Evolutionary conservation across 2,113 vertebrate species (phyloP), one percentile per base, ranked within the genome.

Genomic region (Sylvilagus bachmani): DNA sequence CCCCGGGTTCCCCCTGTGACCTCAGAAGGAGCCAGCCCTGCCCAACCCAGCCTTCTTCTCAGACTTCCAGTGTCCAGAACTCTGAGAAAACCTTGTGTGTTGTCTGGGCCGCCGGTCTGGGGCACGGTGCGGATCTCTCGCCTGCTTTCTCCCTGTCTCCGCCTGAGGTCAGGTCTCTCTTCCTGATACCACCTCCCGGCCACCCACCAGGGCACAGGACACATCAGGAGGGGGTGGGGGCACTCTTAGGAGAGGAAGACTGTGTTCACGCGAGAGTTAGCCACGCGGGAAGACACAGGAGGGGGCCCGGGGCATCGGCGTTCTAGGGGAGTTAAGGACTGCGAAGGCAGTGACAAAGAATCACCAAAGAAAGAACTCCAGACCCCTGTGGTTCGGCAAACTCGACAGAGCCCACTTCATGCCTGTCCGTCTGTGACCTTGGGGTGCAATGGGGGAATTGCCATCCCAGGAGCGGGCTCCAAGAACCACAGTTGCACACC

Each of bases 21-120:
- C 21, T 71, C 66, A 12, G 13, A 22, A 44, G 22, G 53, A 29
- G 6, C 55, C 33, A 17, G 13, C 36, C 10, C 66, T n/a, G 3
- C 21, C 3, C 25, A 24, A 17, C 21, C 16, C 1, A 2, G 29
- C 64, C 51, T 19, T 22, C 6, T 11, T 6, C 7, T 29, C 25
- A 10, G 62, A 38, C n/a, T 2, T 36, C 70, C 19, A 8, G 21
- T 29, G 5, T 17, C 25, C 69, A 7, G 36, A 49, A 11, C 38
- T 4, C 0, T 2, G 24, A 24, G 13, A 3, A 0, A 1, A 13
- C 2, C 0, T 1, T 9, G 14, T 1, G 6, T 1, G 5, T 6
- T 29, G 6, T 12, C 44, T 4, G 5, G 24, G 61, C 61, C 2
- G 0, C 11, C 11, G 2, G 8, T 17, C 6, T 16, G 9, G 0